Conservation (phyloP, 2,113 vertebrate genomes). For the Grammomys dolichurus region DNA sequence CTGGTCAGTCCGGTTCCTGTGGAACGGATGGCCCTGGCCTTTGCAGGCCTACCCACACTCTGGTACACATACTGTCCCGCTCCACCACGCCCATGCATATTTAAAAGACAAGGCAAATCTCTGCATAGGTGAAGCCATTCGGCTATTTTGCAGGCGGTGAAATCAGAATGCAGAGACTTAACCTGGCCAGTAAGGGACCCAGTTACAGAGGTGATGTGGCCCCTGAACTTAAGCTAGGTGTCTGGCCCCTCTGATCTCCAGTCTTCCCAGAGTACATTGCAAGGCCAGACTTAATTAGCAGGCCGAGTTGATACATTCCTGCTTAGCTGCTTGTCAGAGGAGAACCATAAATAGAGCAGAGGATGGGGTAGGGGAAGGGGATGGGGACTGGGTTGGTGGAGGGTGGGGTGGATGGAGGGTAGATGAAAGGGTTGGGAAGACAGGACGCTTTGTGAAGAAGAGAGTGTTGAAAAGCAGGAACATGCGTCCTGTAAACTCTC, state of each 20-base stretch:
- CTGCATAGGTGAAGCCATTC: neutral
- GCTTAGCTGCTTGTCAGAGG: neutral
- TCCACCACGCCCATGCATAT: neutral
- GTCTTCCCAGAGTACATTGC: neutral
- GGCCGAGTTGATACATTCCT: neutral
- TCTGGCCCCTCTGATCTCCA: neutral
- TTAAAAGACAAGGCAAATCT: neutral
- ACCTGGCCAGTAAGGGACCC: neutral
- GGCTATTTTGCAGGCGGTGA: neutral
- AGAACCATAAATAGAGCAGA: neutral
- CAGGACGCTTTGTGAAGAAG: neutral
- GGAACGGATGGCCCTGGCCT: neutral
- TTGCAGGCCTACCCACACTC: neutral
- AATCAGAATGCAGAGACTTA: neutral
- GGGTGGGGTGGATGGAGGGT: too few relatives aligned
- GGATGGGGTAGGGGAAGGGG: neutral
- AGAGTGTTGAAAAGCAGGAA: neutral
- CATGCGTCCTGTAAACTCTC: neutral
- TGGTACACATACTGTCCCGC: neutral
- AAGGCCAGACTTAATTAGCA: neutral
- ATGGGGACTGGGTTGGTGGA: rapidly evolving
- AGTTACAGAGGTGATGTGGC: neutral
- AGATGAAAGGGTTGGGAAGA: neutral
- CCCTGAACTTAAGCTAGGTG: neutral
- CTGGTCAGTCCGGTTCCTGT: neutral